Conservation (phyloP, 92 coral and sea anemone genomes). For the Porites rus region DNA sequence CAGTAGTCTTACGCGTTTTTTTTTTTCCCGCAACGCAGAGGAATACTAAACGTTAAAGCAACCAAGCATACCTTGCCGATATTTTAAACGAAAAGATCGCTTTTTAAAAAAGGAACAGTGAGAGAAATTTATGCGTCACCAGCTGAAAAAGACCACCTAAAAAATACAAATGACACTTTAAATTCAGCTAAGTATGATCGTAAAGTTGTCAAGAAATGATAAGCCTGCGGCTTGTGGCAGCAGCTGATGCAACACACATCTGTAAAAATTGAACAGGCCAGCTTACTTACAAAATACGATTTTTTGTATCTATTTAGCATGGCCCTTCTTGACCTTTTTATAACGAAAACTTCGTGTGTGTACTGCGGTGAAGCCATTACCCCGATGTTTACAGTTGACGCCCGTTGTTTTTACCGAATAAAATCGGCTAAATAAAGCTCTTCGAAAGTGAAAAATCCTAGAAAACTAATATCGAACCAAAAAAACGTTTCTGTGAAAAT, state of each 20-base stretch:
- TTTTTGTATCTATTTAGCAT: background rate
- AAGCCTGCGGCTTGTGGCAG: no score
- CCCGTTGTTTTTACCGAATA: background rate
- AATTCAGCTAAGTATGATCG: no score
- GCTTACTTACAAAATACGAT: slow-evolving; percentile 4
- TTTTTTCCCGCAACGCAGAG: no score
- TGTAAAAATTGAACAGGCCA: background rate
- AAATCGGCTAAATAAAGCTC: background rate
- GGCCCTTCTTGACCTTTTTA: slow-evolving; percentile 5
- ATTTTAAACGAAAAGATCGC: no score
- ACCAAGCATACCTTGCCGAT: no score
- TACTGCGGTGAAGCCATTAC: background rate
- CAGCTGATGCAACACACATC: background rate
- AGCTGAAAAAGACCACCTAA: no score
- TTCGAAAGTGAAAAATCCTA: background rate
- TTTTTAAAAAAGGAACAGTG: no score
- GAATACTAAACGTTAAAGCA: no score
- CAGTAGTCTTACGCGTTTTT: no score
- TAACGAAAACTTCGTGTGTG: background rate
- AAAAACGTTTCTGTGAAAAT: background rate
- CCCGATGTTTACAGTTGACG: background rate
- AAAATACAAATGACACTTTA: no score
- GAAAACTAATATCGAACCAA: background rate
- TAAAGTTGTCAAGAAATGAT: no score
- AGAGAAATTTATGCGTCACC: no score